These are phyloP conservation scores for Brachystomella parvula DNA, from an alignment of 1,140 invertebrate species.

Conservation along the genomic window DNA sequence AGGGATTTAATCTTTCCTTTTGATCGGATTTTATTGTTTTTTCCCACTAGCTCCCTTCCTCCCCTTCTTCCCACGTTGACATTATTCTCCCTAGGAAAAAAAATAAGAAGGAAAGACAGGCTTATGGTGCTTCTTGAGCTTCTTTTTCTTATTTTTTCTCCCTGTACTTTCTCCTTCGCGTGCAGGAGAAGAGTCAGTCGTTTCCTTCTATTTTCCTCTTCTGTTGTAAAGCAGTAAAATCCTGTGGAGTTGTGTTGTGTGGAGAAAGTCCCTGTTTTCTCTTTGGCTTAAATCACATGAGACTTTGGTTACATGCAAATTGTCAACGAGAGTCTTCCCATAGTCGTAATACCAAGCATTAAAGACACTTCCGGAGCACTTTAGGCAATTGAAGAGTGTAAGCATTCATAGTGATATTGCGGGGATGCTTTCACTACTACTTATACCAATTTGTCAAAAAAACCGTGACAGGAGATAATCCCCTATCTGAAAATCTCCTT, in stretches of 20 bases:
- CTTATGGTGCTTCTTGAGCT: too few species aligned
- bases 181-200: too few species aligned
- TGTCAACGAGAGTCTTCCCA: neutral
- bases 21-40: neutral
- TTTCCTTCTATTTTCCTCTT: too few species aligned
- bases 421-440: neutral
- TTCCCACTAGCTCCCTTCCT: neutral
- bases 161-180: neutral
- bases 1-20: neutral
- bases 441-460: neutral
- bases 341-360: neutral
- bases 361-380: neutral
- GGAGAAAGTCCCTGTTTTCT: too few species aligned
- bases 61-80: too few species aligned
- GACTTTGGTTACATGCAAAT: neutral
- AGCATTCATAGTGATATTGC: neutral
- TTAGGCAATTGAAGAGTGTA: neutral
- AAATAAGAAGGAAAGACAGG: neutral
- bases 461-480: neutral
- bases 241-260: too few species aligned
- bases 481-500: neutral
- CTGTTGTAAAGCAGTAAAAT: too few species aligned
- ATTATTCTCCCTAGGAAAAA: neutral
- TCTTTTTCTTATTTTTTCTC: too few species aligned
- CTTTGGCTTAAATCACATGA: too few species aligned